Percentiles rank a stretch among this genome's conserved stretches.
Evolutionary conservation across 2,797 vertebrate species (phyloP).

Genomic region (Lophius americanus): DNA sequence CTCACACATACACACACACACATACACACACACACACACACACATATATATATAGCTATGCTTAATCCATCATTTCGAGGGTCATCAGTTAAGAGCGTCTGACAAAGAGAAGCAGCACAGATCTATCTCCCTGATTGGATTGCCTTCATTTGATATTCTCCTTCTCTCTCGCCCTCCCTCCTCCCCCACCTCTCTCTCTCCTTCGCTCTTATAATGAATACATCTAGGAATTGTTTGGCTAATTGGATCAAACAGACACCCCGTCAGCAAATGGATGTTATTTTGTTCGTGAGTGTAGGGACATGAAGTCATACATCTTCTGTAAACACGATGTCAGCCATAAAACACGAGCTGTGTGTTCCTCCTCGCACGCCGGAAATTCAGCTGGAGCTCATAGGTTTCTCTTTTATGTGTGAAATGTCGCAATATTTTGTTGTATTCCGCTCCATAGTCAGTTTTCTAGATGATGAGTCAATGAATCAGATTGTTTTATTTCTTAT

Average conservation of each 20-base stretch:
- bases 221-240: conserved; percentile 20
- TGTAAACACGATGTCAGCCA: too few species aligned
- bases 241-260: conserved; percentile 27
- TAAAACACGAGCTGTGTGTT: too few species aligned
- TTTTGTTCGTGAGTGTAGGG: too few species aligned
- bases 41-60: conserved; percentile 6
- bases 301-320: too few species aligned
- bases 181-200: neutral
- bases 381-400: too few species aligned
- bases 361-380: too few species aligned
- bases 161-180: neutral
- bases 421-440: too few species aligned
- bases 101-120: conserved; percentile 23
- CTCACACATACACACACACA: neutral
- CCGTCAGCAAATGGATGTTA: conserved; percentile 15
- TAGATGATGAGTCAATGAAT: too few species aligned
- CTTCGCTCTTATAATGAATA: neutral
- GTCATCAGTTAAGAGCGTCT: conserved; percentile 34
- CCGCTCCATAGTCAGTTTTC: too few species aligned
- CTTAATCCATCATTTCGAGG: conserved; percentile 13
- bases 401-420: too few species aligned
- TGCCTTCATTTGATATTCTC: conserved; percentile 32
- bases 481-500: too few species aligned
- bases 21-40: conserved; percentile 3
- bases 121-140: conserved; percentile 48